A percentile compares a stretch with the other conserved stretches of the same genome.
Conservation (phyloP, 2,888 invertebrate genomes). For the Spisula solida region DNA sequence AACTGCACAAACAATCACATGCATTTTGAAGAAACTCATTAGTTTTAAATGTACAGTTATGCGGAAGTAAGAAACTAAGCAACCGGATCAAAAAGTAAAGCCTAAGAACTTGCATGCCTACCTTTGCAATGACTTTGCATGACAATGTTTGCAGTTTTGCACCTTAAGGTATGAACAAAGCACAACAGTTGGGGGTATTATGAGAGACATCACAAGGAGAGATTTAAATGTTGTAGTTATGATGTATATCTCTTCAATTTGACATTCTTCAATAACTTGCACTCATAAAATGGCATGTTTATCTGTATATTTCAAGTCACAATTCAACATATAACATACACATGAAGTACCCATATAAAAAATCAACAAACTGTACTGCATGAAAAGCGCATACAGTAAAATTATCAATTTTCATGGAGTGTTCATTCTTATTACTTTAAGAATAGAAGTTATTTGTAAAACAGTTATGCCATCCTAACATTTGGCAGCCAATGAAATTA, state of each 20-base stretch:
- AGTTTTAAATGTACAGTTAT: neutral
- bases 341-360: neutral
- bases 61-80: neutral
- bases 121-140: neutral
- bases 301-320: neutral
- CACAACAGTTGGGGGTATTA: conserved; percentile 12
- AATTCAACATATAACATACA: neutral
- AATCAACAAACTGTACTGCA: neutral
- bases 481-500: no score
- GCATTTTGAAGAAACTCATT: neutral
- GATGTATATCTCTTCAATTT: conserved; percentile 1
- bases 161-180: neutral
- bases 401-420: neutral
- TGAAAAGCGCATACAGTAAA: no score
- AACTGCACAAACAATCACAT: neutral
- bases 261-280: conserved; percentile 1
- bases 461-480: no score
- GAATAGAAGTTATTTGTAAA: no score
- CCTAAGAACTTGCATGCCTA: neutral
- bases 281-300: neutral
- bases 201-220: neutral
- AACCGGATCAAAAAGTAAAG: neutral
- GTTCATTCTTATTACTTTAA: no score
- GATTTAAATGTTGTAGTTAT: neutral
- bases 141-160: neutral